These are phyloP conservation scores for Diarsia dahlii DNA, from an alignment of 2,888 invertebrate genomes.

Conservation along the genomic window DNA sequence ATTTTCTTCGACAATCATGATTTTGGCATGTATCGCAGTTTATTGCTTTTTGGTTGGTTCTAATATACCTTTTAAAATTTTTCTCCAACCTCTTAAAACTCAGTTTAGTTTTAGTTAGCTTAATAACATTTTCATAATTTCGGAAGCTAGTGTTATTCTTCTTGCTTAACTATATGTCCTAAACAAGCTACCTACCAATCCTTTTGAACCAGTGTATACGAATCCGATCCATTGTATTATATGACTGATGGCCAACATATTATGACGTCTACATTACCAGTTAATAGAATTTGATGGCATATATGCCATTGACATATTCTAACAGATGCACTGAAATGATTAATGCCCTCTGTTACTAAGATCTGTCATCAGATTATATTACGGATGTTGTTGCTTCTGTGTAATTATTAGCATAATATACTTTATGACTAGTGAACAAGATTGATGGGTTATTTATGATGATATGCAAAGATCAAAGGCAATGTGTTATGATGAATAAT, in stretches of 20 bases:
- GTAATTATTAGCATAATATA: constrained; percentile 17
- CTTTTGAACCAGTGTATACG: neutral
- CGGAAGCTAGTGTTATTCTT: neutral
- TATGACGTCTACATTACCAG: constrained; percentile 37
- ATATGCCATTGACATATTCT: constrained; percentile 35
- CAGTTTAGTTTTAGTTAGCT: neutral
- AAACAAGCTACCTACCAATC: neutral
- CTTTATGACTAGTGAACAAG: neutral
- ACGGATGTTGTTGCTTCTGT: constrained; percentile 5
- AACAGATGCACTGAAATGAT: constrained; percentile 55
- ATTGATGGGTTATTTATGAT: neutral
- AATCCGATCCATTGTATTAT: constrained; percentile 11
- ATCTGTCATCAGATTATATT: constrained; percentile 37
- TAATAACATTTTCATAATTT: neutral
- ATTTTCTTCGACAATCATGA: neutral
- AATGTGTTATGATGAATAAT: neutral
- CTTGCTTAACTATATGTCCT: neutral
- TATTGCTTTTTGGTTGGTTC: neutral
- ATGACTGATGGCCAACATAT: constrained; percentile 35
- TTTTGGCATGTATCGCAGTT: neutral
- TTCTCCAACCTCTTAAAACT: neutral
- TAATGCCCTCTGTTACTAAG: constrained; percentile 35
- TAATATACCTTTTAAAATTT: no score
- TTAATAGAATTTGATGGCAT: constrained; percentile 53
- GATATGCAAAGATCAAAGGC: constrained; percentile 7